A percentile compares a stretch with the other conserved stretches of the same genome.
phyloP scores from a whole-genome alignment of 2,888 invertebrate species.

The Oscheius sp. region DNA sequence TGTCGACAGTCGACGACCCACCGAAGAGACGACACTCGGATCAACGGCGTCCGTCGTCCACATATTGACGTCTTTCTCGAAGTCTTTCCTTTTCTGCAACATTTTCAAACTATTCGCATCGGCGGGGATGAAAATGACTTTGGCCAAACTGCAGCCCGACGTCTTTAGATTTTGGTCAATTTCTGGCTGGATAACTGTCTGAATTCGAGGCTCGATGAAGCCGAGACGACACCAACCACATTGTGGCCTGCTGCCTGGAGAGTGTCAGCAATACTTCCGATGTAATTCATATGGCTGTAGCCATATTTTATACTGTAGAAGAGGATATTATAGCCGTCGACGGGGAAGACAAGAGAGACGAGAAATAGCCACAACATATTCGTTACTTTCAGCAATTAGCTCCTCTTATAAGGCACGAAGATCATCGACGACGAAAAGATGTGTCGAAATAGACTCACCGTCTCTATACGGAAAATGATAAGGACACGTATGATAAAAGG shows the following conservation, averaged over 20 bases:
- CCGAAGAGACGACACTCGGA: constrained; percentile 5
- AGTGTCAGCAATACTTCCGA: constrained; percentile 47
- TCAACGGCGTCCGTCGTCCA: constrained; percentile 10
- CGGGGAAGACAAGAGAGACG: background rate
- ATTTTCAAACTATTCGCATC: background rate
- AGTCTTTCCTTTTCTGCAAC: background rate
- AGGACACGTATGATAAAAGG: constrained; percentile 5
- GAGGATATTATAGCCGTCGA: constrained; percentile 40
- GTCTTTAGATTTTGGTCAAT: background rate
- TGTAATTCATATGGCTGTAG: constrained; percentile 51
- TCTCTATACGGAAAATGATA: constrained; percentile 5
- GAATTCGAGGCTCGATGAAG: background rate
- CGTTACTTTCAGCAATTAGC: background rate
- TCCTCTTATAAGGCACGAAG: background rate
- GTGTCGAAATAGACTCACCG: background rate
- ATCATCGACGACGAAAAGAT: background rate
- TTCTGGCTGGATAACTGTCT: constrained; percentile 27
- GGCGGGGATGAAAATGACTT: background rate
- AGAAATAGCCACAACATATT: background rate
- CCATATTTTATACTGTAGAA: constrained; percentile 45
- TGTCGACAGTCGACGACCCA: background rate
- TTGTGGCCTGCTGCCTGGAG: constrained; percentile 43
- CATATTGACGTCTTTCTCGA: background rate
- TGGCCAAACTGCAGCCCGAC: constrained; percentile 18
- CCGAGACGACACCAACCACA: constrained; percentile 36